phyloP scores from a whole-genome alignment of 1,140 invertebrate species.

The Cherax quadricarinatus region DNA sequence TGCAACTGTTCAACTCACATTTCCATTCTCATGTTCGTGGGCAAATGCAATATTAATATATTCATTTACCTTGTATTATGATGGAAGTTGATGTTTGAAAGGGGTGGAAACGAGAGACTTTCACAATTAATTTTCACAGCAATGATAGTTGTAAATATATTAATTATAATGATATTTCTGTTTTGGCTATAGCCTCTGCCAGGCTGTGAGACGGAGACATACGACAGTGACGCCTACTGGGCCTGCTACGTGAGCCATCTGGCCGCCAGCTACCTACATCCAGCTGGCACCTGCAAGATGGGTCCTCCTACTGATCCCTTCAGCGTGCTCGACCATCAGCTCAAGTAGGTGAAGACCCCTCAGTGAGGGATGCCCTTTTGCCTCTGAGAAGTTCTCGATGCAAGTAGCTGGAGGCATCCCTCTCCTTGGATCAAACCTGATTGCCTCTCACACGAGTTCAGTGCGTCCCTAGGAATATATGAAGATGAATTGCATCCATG shows the following conservation, averaged over 20 bases:
- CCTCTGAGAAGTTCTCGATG: not conserved
- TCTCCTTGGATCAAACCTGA: not conserved
- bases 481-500: too few species aligned
- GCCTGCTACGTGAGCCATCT: constrained; percentile 33
- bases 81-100: too few species aligned
- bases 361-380: not conserved
- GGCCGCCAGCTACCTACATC: constrained; percentile 20
- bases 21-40: too few species aligned
- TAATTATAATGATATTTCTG: not conserved
- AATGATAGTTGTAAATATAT: too few species aligned
- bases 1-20: too few species aligned
- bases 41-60: too few species aligned
- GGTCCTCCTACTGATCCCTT: not conserved
- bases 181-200: constrained; percentile 20
- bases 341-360: constrained; percentile 6
- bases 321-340: constrained; percentile 13
- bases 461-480: too few species aligned
- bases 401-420: not conserved
- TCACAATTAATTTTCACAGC: too few species aligned
- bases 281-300: constrained; percentile 41
- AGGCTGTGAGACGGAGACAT: constrained; percentile 5
- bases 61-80: too few species aligned
- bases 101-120: too few species aligned
- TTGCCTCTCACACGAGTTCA: not conserved
- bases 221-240: constrained; percentile 30